These are phyloP conservation scores for Achroia grisella DNA, from an alignment of 1,140 invertebrate genomes.

Conservation along the genomic window DNA sequence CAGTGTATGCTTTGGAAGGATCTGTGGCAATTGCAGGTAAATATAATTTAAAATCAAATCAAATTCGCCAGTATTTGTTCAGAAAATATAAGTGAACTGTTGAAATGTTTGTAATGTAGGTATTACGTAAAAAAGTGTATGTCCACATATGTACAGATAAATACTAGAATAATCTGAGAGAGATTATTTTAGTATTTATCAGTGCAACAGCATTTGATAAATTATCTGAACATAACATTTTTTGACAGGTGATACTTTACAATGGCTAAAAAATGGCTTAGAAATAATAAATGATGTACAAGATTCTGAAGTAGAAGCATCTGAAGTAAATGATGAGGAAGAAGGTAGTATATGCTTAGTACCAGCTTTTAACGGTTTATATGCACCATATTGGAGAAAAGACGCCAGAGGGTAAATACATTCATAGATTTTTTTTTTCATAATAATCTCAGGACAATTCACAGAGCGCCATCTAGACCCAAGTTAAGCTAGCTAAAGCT, in stretches of 20 bases:
- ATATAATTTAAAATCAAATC: too few species aligned
- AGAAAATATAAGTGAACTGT: too few species aligned
- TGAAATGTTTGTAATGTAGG: too few species aligned
- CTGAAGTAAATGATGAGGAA: constrained; percentile 41
- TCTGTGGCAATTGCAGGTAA: constrained; percentile 93
- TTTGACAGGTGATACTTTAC: constrained; percentile 81
- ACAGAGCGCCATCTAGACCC: too few species aligned
- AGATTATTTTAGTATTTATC: too few species aligned
- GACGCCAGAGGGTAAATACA: constrained; percentile 86
- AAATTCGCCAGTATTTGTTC: too few species aligned
- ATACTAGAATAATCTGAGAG: too few species aligned
- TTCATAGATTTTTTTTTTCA: background rate
- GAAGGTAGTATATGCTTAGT: constrained; percentile 91
- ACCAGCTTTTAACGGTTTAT: constrained; percentile 94
- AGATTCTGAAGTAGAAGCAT: constrained; percentile 46
- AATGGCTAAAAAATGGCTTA: constrained; percentile 90
- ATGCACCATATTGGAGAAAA: constrained; percentile 95
- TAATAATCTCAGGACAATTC: too few species aligned
- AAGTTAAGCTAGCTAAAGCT: too few species aligned
- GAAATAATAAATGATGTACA: constrained; percentile 77
- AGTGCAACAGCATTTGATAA: too few species aligned
- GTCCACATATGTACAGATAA: too few species aligned
- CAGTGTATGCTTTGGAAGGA: constrained; percentile 92
- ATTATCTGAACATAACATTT: background rate
- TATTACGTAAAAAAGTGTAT: too few species aligned